These are phyloP conservation scores for Nomada flava DNA, from an alignment of 2,888 invertebrate genomes.

Conservation along the genomic window DNA sequence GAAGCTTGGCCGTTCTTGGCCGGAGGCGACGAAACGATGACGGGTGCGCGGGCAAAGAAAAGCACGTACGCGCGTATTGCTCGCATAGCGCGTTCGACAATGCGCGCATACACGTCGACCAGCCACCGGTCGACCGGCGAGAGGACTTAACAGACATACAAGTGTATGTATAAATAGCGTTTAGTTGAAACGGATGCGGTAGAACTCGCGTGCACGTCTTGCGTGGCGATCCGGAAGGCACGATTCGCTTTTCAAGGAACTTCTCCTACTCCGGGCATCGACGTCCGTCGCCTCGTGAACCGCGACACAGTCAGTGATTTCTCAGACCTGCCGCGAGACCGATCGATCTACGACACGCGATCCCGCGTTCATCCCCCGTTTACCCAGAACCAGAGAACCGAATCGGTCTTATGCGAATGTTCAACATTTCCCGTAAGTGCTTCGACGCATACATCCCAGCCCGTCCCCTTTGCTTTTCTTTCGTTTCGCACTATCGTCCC, in stretches of 20 bases:
- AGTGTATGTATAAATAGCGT: constrained; percentile 81
- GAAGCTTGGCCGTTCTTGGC: too few relatives aligned
- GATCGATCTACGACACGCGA: constrained; percentile 26
- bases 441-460: too few relatives aligned
- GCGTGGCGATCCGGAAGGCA: constrained; percentile 66
- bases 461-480: too few relatives aligned
- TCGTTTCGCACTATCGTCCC: too few relatives aligned
- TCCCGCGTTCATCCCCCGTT: constrained; percentile 2
- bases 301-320: constrained; percentile 48
- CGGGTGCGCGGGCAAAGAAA: background rate
- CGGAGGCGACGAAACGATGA: background rate
- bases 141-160: constrained; percentile 76
- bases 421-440: constrained; percentile 10
- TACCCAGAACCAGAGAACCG: background rate
- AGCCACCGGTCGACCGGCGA: constrained; percentile 62
- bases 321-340: constrained; percentile 43
- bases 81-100: constrained; percentile 65
- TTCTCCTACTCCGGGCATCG: constrained; percentile 43
- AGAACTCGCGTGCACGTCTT: constrained; percentile 72
- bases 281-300: constrained; percentile 23
- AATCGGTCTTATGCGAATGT: background rate
- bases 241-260: constrained; percentile 58
- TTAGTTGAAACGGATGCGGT: constrained; percentile 74
- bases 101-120: constrained; percentile 53
- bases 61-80: constrained; percentile 49